Evolutionary conservation across 2,113 vertebrate species (phyloP).

Genomic region (Mesitornis unicolor): DNA sequence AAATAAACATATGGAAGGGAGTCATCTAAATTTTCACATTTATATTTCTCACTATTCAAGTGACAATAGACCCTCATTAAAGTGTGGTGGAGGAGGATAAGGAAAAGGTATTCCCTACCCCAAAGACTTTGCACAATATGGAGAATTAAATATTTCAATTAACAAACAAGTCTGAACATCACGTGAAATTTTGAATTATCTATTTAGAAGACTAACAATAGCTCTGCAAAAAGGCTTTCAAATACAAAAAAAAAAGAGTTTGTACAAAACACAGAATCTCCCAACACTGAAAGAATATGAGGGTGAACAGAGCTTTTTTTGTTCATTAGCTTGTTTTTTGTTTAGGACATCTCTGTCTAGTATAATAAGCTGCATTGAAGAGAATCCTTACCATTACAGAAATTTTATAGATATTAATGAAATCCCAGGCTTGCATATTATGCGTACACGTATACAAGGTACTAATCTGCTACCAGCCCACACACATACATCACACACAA

Average conservation of each 20-base stretch:
- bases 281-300: neutral
- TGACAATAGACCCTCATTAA: neutral
- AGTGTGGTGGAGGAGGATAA: neutral
- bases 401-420: neutral
- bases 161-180: neutral
- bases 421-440: neutral
- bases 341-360: constrained; percentile 18
- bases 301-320: neutral
- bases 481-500: neutral
- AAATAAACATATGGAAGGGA: neutral
- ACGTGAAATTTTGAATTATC: neutral
- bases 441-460: neutral
- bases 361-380: neutral
- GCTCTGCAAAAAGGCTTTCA: neutral
- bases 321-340: neutral
- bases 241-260: neutral
- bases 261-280: neutral
- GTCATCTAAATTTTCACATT: neutral
- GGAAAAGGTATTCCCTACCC: neutral
- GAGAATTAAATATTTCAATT: neutral
- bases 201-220: neutral
- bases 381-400: neutral
- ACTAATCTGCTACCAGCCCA: neutral
- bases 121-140: neutral
- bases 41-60: neutral